These are phyloP conservation scores for Maconellicoccus hirsutus DNA, from an alignment of 1,140 invertebrate species.

Conservation along the genomic window DNA sequence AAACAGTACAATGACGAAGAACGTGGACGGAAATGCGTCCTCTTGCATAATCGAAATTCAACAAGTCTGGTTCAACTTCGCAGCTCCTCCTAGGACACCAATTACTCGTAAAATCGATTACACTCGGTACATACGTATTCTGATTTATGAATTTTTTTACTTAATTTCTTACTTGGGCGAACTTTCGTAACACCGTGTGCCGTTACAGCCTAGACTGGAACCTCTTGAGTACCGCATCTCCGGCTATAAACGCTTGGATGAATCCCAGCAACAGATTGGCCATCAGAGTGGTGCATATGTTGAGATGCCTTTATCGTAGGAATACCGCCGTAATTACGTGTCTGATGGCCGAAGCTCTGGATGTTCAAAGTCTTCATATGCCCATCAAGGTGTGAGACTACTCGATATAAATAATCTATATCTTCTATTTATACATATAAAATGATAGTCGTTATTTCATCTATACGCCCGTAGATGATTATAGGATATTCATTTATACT, in stretches of 20 bases:
- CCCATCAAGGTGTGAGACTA: conserved; percentile 55
- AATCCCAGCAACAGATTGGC: conserved; percentile 84
- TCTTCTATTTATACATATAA: background rate
- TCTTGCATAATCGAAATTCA: conserved; percentile 76
- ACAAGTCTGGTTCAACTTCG: conserved; percentile 94
- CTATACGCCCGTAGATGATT: background rate
- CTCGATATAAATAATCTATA: background rate
- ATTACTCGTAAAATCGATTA: conserved; percentile 92
- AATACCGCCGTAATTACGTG: conserved; percentile 82
- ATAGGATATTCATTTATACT: background rate
- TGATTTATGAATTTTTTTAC: too few species aligned
- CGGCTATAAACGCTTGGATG: conserved; percentile 94
- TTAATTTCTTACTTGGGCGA: too few species aligned
- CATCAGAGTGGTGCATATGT: conserved; percentile 65
- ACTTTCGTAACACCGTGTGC: too few species aligned
- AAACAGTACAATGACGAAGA: conserved; percentile 32
- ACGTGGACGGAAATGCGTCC: conserved; percentile 51
- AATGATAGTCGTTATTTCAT: background rate
- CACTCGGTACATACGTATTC: too few species aligned
- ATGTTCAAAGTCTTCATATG: conserved; percentile 68
- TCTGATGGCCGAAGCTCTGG: conserved; percentile 87
- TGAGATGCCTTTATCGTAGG: conserved; percentile 58
- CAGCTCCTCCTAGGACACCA: conserved; percentile 84
- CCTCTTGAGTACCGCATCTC: conserved; percentile 84
- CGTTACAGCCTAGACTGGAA: conserved; percentile 91